These are phyloP conservation scores for Parelbella ahira DNA, from an alignment of 2,888 invertebrate genomes.

Conservation along the genomic window DNA sequence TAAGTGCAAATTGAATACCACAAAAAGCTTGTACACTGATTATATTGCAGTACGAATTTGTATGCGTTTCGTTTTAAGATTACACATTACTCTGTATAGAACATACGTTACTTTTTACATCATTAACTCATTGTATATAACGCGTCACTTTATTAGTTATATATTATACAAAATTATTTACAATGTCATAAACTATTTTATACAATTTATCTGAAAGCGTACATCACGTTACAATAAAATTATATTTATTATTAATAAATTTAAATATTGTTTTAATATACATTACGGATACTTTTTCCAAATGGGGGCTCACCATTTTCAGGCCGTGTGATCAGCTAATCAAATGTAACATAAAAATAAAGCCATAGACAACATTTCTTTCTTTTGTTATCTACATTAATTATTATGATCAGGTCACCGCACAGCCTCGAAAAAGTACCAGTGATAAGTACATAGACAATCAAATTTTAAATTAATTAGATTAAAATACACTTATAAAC, in stretches of 20 bases:
- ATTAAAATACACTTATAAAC: too few species aligned
- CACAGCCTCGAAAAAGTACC: constrained; percentile 61
- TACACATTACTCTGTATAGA: constrained; percentile 18
- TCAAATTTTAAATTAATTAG: too few species aligned
- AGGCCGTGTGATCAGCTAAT: constrained; percentile 53
- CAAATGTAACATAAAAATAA: constrained; percentile 30
- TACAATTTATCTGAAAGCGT: constrained; percentile 15
- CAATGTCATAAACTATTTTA: constrained; percentile 26
- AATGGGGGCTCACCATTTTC: constrained; percentile 74
- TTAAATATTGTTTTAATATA: too few species aligned
- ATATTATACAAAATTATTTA: constrained; percentile 32
- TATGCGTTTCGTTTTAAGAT: constrained; percentile 3
- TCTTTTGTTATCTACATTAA: constrained; percentile 22
- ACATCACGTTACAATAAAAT: constrained; percentile 9
- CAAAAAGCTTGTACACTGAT: constrained; percentile 27
- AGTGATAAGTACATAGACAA: constrained; percentile 28
- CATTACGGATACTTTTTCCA: constrained; percentile 51
- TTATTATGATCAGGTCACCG: constrained; percentile 47
- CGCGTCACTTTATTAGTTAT: constrained; percentile 16
- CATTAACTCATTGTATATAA: constrained; percentile 23
- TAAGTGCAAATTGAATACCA: constrained; percentile 26
- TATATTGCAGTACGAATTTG: constrained; percentile 23
- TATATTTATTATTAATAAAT: too few species aligned
- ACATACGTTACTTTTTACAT: constrained; percentile 18
- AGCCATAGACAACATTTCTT: too few species aligned